Evolutionary conservation across 2,888 invertebrate species (phyloP).

Genomic region (Crocallis elinguaria): DNA sequence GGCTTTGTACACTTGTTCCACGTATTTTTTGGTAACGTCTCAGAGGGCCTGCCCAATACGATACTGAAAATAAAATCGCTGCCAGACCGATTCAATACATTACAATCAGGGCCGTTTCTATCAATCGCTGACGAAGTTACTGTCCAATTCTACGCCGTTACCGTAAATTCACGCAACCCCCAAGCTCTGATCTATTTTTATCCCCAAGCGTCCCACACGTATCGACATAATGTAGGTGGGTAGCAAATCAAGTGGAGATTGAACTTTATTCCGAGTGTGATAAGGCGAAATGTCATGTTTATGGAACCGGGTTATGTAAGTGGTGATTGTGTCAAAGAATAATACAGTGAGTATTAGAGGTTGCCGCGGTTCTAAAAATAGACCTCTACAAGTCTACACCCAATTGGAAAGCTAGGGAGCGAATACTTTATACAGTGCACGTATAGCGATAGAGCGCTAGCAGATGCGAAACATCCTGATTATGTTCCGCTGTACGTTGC

Average conservation of each 20-base stretch:
- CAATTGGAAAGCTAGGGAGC: conserved; percentile 10
- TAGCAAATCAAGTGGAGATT: conserved; percentile 25
- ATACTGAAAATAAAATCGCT: conserved; percentile 32
- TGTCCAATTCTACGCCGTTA: conserved; percentile 38
- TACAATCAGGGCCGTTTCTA: conserved; percentile 39
- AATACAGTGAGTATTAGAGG: conserved; percentile 17
- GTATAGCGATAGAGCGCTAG: conserved; percentile 9
- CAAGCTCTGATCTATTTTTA: conserved; percentile 43
- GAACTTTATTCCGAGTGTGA: conserved; percentile 25
- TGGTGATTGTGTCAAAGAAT: conserved; percentile 30
- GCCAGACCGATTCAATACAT: conserved; percentile 32
- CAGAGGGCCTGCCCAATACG: conserved; percentile 20
- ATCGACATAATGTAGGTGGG: conserved; percentile 19
- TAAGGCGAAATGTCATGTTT: conserved; percentile 17
- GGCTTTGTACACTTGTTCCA: conserved; percentile 8
- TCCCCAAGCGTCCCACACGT: conserved; percentile 35
- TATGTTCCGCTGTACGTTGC: not conserved
- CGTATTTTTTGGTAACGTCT: not conserved
- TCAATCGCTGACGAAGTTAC: conserved; percentile 42
- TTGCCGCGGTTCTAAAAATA: conserved; percentile 20
- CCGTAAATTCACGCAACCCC: conserved; percentile 42
- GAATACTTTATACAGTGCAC: conserved; percentile 15
- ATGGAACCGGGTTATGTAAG: conserved; percentile 10
- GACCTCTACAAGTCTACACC: conserved; percentile 1
- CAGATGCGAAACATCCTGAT: not conserved